A percentile compares a stretch with the other conserved stretches of the same genome.
These are phyloP conservation scores for Ceratotherium simum DNA, from an alignment of 2,113 vertebrate genomes.

Conservation along the genomic window DNA sequence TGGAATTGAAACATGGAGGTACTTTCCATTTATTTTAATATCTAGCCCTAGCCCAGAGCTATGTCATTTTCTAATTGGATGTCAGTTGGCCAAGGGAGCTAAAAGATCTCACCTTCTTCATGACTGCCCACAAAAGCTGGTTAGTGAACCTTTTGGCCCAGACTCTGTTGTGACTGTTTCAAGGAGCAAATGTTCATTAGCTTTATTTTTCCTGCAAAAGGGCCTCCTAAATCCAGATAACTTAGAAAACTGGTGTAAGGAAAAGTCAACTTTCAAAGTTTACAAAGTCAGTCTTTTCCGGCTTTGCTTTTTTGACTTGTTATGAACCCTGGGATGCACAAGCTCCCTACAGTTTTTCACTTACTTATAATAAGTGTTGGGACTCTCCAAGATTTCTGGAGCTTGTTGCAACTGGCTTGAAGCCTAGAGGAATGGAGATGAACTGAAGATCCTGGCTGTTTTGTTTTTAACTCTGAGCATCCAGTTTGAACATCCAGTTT, in stretches of 20 bases:
- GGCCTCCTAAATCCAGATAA: background rate
- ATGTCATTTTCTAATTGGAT: background rate
- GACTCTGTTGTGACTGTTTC: background rate
- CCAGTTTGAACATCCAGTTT: background rate
- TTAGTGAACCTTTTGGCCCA: background rate
- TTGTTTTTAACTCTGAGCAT: constrained; percentile 5
- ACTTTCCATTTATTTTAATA: background rate
- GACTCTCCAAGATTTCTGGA: background rate
- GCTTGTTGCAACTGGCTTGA: constrained; percentile 45
- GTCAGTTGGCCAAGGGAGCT: background rate
- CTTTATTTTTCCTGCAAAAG: background rate
- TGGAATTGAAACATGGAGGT: background rate
- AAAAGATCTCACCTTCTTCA: background rate
- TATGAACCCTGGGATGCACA: background rate
- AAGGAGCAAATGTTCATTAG: background rate
- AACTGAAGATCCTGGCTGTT: background rate
- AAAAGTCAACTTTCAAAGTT: constrained; percentile 9
- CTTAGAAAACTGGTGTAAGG: background rate
- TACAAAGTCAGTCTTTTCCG: background rate
- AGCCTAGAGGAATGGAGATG: background rate
- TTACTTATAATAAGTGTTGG: background rate
- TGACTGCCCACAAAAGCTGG: background rate
- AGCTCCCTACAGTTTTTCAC: background rate
- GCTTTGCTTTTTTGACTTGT: constrained; percentile 40
- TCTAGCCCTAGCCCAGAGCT: background rate